Evolutionary conservation across 2,888 invertebrate species (phyloP), one percentile per base, ranked within the genome.

Genomic region (Torymus texanus): DNA sequence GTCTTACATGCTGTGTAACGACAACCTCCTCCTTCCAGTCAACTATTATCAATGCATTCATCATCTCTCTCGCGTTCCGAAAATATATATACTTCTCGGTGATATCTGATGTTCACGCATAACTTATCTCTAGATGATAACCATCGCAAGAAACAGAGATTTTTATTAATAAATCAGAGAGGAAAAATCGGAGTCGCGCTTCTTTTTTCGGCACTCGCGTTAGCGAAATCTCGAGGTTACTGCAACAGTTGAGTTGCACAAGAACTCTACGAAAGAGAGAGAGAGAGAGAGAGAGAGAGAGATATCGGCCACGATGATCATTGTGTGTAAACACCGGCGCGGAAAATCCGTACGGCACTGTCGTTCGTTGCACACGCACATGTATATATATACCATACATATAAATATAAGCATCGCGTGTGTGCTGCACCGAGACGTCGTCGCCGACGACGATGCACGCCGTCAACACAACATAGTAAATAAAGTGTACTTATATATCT

Each of bases 381-480:
- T 29, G 5, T 29, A 1, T 29, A 29, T 29, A 29, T 29, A 29
- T 5, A 29, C 29, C 5, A 8, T 41, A 41, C 10, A 41, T 8
- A 41, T 41, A 8, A 8, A 41, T 8, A 41, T 41, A 41, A 41
- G 8, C 5, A 14, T 56, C 56, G 56, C 14, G 56, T 56, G 56
- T 56, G 56, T 10, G 3, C 13, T 3, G 13, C 55, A 14, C 10
- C 8, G 41, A 41, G 41, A 41, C 55, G 10, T 41, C 50, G 18
- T 13, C 16, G 41, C 14, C 63, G 29, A 29, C 16, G 21, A 12
- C 55, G 50, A 24, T 16, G 21, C 67, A 61, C 50, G 41, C 50
- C 65, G 58, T 75, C 75, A 67, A 75, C 68, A 75, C 62, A 75
- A 75, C 41, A 55, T 16, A 29, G 68, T 75, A 75, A 75, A 75